phyloP scores from a whole-genome alignment of 2,113 vertebrate species.

The Rallus limicola region DNA sequence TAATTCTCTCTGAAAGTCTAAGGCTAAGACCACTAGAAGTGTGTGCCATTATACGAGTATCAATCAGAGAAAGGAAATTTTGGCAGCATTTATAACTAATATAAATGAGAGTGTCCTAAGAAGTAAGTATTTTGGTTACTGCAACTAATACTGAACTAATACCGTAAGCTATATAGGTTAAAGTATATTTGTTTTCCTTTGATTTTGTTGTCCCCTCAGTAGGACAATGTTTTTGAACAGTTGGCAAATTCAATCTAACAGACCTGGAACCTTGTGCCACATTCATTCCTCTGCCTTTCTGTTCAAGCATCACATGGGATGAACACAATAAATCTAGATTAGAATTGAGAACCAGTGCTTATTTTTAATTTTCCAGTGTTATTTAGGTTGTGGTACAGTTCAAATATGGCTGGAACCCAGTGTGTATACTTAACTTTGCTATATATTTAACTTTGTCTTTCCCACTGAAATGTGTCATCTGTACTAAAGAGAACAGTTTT shows the following conservation, averaged over 20 bases:
- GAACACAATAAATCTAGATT: not conserved
- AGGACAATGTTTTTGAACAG: conserved; percentile 1
- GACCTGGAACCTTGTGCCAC: not conserved
- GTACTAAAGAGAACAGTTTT: not conserved
- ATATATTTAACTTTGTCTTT: conserved; percentile 13
- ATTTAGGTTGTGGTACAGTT: not conserved
- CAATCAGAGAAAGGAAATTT: not conserved
- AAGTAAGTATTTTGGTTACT: not conserved
- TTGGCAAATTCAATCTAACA: not conserved
- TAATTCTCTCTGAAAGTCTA: not conserved
- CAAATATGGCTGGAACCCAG: not conserved
- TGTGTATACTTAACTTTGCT: not conserved
- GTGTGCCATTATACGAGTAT: not conserved
- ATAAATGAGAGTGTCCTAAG: not conserved
- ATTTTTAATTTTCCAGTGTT: conserved; percentile 12
- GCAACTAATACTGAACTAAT: not conserved
- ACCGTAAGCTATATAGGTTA: not conserved
- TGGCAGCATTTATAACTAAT: not conserved
- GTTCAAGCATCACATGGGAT: not conserved
- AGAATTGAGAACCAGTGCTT: not conserved
- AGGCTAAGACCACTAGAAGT: not conserved
- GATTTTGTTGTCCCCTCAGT: not conserved
- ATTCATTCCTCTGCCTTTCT: not conserved
- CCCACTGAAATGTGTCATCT: not conserved
- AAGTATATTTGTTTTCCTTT: not conserved